These are phyloP conservation scores for Drosophila suzukii DNA, from an alignment of 1,140 invertebrate species.

Conservation along the genomic window DNA sequence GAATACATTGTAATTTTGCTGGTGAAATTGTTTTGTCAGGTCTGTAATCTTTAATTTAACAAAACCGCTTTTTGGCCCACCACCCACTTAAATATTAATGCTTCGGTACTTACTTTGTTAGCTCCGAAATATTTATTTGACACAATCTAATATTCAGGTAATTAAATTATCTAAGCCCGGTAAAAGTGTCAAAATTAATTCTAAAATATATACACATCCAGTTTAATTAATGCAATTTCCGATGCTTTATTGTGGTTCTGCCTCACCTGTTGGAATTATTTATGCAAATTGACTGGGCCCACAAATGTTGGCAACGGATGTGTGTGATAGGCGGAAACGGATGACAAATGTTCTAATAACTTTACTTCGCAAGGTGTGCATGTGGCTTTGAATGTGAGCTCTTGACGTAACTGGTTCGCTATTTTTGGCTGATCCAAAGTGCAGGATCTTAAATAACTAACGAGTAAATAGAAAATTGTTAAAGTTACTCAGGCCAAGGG, in stretches of 20 bases:
- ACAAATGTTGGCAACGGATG: constrained; percentile 42
- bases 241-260: constrained; percentile 26
- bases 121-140: constrained; percentile 24
- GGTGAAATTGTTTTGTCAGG: too few relatives aligned
- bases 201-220: constrained; percentile 29
- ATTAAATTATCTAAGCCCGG: not conserved
- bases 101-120: not conserved
- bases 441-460: constrained; percentile 3
- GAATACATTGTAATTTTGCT: not conserved
- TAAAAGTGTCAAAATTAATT: constrained; percentile 46
- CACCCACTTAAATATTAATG: constrained; percentile 12
- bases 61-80: not conserved
- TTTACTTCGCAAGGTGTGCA: not conserved
- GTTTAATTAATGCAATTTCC: constrained; percentile 58
- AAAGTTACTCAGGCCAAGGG: constrained; percentile 2
- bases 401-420: constrained; percentile 1
- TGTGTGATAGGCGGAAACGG: constrained; percentile 24
- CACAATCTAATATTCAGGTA: constrained; percentile 2
- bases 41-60: too few relatives aligned
- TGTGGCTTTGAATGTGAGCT: not conserved
- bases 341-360: constrained; percentile 52
- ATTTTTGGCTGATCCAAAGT: constrained; percentile 7
- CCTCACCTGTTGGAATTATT: constrained; percentile 54
- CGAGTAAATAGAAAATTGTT: constrained; percentile 10
- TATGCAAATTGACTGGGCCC: constrained; percentile 27